Evolutionary conservation across 2,888 invertebrate genomes (phyloP).

Genomic region (Taenaris catops): DNA sequence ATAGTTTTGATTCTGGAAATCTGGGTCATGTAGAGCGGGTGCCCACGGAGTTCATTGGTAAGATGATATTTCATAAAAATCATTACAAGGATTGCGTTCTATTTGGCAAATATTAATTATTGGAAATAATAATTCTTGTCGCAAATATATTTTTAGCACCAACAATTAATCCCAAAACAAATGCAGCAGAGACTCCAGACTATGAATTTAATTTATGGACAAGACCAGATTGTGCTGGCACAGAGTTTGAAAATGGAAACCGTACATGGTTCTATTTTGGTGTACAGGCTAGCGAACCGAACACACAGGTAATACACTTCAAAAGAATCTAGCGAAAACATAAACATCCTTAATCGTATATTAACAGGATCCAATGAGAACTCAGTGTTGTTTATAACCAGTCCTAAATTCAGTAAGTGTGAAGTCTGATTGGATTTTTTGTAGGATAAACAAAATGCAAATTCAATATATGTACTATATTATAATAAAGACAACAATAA

Average conservation of each 20-base stretch:
- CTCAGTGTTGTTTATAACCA: too few species aligned
- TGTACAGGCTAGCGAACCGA: slow-evolving; percentile 79
- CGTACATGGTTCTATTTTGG: slow-evolving; percentile 97
- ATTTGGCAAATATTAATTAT: not conserved
- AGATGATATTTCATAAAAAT: slow-evolving; percentile 31
- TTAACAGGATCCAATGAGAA: too few species aligned
- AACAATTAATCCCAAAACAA: slow-evolving; percentile 51
- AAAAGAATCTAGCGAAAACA: too few species aligned
- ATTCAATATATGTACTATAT: too few species aligned
- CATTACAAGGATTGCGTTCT: slow-evolving; percentile 13
- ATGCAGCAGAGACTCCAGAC: slow-evolving; percentile 78
- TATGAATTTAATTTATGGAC: slow-evolving; percentile 96
- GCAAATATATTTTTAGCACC: slow-evolving; percentile 42
- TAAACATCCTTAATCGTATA: too few species aligned
- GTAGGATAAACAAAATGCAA: too few species aligned
- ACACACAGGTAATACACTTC: slow-evolving; percentile 62
- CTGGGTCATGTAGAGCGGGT: slow-evolving; percentile 89
- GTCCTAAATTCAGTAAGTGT: too few species aligned
- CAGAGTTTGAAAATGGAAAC: slow-evolving; percentile 93
- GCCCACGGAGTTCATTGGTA: slow-evolving; percentile 79
- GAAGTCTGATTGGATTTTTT: too few species aligned
- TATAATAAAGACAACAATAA: too few species aligned
- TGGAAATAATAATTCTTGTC: not conserved
- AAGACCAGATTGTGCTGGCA: slow-evolving; percentile 92
- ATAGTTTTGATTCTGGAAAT: slow-evolving; percentile 95